phyloP scores from a whole-genome alignment of 2,888 invertebrate species.

The Zygothrica quintamaculata region DNA sequence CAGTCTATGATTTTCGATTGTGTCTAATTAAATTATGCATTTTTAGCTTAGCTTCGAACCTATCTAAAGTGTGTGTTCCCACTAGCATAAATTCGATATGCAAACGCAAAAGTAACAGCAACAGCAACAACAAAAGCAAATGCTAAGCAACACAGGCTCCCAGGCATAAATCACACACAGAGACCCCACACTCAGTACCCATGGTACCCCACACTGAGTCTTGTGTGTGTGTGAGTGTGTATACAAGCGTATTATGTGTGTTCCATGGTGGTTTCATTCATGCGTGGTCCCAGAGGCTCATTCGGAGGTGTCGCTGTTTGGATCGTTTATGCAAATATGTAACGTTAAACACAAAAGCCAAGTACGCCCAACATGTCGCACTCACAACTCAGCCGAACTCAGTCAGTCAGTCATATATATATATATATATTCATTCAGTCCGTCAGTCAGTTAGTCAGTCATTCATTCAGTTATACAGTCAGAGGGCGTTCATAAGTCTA shows the following conservation, averaged over 20 bases:
- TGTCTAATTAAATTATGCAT: conserved; percentile 70
- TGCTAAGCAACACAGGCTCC: conserved; percentile 57
- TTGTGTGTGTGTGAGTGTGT: neutral
- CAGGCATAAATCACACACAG: conserved; percentile 73
- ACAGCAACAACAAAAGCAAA: no score
- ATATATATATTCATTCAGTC: conserved; percentile 3
- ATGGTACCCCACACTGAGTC: conserved; percentile 8
- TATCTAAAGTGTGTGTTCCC: conserved; percentile 52
- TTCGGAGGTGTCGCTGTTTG: conserved; percentile 70
- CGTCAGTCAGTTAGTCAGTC: conserved; percentile 23
- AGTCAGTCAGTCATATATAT: conserved; percentile 10
- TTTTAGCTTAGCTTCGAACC: conserved; percentile 39
- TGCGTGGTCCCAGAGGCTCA: conserved; percentile 72
- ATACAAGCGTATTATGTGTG: neutral
- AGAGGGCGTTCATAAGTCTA: conserved; percentile 59
- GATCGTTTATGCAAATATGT: conserved; percentile 75
- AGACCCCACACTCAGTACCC: conserved; percentile 36
- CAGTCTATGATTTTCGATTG: conserved; percentile 25
- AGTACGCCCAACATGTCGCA: conserved; percentile 70
- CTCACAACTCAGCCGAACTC: conserved; percentile 42
- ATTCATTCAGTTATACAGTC: conserved; percentile 18
- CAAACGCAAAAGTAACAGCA: no score
- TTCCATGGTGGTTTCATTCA: conserved; percentile 58
- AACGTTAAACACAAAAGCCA: conserved; percentile 60
- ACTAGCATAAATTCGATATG: conserved; percentile 72